A percentile compares a stretch with the other conserved stretches of the same genome.
phyloP scores from a whole-genome alignment of 1,140 invertebrate species.

The Thrips palmi region DNA sequence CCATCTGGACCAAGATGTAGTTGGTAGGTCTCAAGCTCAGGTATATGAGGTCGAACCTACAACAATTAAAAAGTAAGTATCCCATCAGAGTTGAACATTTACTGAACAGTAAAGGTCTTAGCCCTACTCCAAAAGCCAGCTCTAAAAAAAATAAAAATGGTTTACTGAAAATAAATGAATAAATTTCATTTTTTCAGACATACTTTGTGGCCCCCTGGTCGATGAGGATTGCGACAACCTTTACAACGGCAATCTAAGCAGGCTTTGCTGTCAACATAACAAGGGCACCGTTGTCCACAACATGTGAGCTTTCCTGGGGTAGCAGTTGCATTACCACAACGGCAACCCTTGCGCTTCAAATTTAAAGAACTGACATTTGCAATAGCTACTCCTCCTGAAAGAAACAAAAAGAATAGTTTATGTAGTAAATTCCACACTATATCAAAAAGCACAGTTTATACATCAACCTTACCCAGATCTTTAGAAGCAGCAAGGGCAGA shows the following conservation, averaged over 20 bases:
- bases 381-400: conserved; percentile 25
- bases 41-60: too few species aligned
- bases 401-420: conserved; percentile 8
- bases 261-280: conserved; percentile 72
- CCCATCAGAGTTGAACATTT: too few species aligned
- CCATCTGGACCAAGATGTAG: too few species aligned
- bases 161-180: too few species aligned
- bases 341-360: conserved; percentile 62
- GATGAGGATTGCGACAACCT: conserved; percentile 77
- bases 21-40: too few species aligned
- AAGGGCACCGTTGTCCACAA: conserved; percentile 81
- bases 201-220: too few species aligned
- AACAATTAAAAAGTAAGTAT: too few species aligned
- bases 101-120: too few species aligned
- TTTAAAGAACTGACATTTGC: conserved; percentile 24
- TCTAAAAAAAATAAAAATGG: too few species aligned
- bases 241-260: conserved; percentile 76
- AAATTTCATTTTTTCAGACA: too few species aligned
- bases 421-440: conserved; percentile 1
- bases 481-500: not conserved
- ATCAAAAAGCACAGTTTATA: not conserved
- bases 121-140: too few species aligned
- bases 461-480: not conserved
- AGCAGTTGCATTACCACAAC: conserved; percentile 77
- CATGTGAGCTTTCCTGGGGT: conserved; percentile 78